These are phyloP conservation scores for Heterocephalus glaber DNA, from an alignment of 2,113 vertebrate species.

Conservation along the genomic window DNA sequence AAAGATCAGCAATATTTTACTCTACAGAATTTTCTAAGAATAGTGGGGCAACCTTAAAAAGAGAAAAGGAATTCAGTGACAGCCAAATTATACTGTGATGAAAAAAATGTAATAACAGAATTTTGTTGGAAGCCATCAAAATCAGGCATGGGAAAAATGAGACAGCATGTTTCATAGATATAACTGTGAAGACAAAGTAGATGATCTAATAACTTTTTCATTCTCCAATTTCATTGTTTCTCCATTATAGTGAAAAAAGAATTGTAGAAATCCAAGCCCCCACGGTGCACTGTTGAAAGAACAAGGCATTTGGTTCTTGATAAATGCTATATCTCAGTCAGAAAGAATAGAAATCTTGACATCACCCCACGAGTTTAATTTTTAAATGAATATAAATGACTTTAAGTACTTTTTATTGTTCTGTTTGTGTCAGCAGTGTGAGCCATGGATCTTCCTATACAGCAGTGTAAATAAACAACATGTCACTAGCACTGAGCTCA, in stretches of 20 bases:
- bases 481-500: neutral
- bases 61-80: neutral
- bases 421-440: neutral
- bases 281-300: constrained; percentile 41
- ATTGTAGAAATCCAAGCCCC: constrained; percentile 29
- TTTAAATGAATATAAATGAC: constrained; percentile 49
- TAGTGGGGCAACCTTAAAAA: neutral
- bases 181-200: constrained; percentile 25
- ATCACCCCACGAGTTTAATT: constrained; percentile 9
- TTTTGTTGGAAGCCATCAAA: constrained; percentile 21
- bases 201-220: constrained; percentile 22
- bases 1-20: neutral
- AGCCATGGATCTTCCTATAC: neutral
- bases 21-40: neutral
- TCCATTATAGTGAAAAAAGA: constrained; percentile 4
- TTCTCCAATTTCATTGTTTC: constrained; percentile 46
- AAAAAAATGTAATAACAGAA: constrained; percentile 6
- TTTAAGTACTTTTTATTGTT: constrained; percentile 43
- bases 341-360: constrained; percentile 54
- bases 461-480: constrained; percentile 59
- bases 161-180: neutral
- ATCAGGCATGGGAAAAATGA: neutral
- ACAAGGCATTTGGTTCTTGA: constrained; percentile 1
- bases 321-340: constrained; percentile 50
- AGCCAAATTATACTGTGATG: neutral